phyloP scores from a whole-genome alignment of 2,113 vertebrate genomes.

The Mobula hypostoma region DNA sequence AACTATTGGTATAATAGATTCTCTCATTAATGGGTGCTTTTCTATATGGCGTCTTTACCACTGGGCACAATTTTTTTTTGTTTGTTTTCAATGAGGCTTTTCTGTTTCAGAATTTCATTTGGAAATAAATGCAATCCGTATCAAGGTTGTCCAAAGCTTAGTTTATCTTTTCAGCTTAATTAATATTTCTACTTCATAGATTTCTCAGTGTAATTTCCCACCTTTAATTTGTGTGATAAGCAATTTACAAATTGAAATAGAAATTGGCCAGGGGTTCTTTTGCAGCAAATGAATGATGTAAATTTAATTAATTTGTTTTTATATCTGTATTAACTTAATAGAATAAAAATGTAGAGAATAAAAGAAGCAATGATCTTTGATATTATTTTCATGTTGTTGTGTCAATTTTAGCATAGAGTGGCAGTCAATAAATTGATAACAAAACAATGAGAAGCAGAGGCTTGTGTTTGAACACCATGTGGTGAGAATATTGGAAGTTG shows the following conservation, averaged over 20 bases:
- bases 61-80: background rate
- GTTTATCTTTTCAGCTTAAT: constrained; percentile 5
- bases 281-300: background rate
- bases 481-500: too few species aligned
- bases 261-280: background rate
- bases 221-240: background rate
- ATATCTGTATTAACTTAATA: background rate
- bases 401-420: background rate
- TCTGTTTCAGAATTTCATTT: background rate
- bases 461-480: too few species aligned
- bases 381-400: background rate
- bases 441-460: background rate
- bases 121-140: background rate
- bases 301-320: constrained; percentile 12
- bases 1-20: background rate
- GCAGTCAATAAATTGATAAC: background rate
- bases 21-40: background rate
- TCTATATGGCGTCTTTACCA: background rate
- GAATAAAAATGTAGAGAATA: background rate
- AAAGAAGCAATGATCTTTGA: background rate
- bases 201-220: background rate
- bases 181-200: background rate
- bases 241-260: constrained; percentile 7
- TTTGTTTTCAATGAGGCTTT: background rate
- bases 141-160: background rate